A percentile compares a stretch with the other conserved stretches of the same genome.
Evolutionary conservation across 2,113 vertebrate genomes (phyloP).

Genomic region (Pachyramphus minor): DNA sequence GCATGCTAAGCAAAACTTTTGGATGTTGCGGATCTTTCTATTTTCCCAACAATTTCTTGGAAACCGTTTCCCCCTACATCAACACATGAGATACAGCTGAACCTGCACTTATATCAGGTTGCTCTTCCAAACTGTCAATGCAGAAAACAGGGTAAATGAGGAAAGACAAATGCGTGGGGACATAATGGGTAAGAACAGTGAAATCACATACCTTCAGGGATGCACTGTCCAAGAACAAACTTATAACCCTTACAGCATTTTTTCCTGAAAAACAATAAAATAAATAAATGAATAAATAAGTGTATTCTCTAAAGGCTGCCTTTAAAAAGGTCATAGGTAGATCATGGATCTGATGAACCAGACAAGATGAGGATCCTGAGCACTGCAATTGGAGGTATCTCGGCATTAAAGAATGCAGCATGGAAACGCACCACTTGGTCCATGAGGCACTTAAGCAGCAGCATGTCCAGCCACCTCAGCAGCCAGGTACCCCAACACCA

Average conservation of each 20-base stretch:
- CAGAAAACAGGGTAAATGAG: background rate
- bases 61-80: background rate
- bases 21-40: background rate
- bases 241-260: constrained; percentile 97
- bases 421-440: background rate
- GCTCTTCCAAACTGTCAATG: background rate
- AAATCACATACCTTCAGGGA: constrained; percentile 91
- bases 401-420: background rate
- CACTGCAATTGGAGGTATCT: background rate
- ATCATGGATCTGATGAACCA: background rate
- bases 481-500: background rate
- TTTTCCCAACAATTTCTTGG: background rate
- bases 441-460: background rate
- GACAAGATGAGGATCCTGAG: background rate
- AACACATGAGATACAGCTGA: background rate
- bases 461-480: background rate
- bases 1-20: background rate
- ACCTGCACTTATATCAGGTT: background rate
- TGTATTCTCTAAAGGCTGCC: background rate
- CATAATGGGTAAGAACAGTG: background rate
- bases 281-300: constrained; percentile 32
- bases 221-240: constrained; percentile 96
- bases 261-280: constrained; percentile 85
- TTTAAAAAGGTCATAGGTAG: background rate
- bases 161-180: background rate